Conservation (phyloP, 2,888 invertebrate species). For the Chymomyza fuscimana region DNA sequence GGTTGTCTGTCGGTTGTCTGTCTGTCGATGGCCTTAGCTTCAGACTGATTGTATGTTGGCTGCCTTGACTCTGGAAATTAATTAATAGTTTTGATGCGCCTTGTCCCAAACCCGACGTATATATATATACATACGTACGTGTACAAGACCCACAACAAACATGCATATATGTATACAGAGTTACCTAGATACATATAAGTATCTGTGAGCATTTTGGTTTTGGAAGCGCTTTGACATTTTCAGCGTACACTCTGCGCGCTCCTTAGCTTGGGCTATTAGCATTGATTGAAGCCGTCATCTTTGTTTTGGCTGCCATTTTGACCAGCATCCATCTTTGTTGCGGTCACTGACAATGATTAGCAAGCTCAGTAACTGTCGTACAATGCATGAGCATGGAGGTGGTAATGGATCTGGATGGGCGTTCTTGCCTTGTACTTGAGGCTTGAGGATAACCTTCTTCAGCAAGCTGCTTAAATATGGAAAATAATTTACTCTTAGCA, state of each 20-base stretch:
- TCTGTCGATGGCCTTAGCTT: constrained; percentile 33
- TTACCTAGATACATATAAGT: not conserved
- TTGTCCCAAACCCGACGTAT: not conserved
- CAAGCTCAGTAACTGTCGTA: constrained; percentile 11
- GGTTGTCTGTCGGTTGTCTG: constrained; percentile 26
- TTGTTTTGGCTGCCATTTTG: constrained; percentile 59
- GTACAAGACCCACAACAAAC: too few species aligned
- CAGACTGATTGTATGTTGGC: constrained; percentile 30
- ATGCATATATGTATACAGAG: not conserved
- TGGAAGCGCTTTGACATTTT: constrained; percentile 53
- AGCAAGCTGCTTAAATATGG: too few species aligned
- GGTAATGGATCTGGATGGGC: too few species aligned
- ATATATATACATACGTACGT: not conserved
- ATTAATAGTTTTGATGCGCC: constrained; percentile 56
- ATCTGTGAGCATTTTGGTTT: constrained; percentile 52
- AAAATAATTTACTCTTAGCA: too few species aligned
- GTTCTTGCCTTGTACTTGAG: too few species aligned
- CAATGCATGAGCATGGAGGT: not conserved
- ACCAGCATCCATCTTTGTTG: constrained; percentile 44
- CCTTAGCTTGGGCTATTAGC: constrained; percentile 56
- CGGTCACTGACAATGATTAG: constrained; percentile 39
- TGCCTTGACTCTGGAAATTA: constrained; percentile 46
- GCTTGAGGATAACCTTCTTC: too few species aligned
- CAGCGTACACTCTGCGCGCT: not conserved
- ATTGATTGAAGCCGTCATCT: constrained; percentile 56